Base-by-base conservation (phyloP, 2,797 vertebrate species). In the Peromyscus melanophrys region DNA sequence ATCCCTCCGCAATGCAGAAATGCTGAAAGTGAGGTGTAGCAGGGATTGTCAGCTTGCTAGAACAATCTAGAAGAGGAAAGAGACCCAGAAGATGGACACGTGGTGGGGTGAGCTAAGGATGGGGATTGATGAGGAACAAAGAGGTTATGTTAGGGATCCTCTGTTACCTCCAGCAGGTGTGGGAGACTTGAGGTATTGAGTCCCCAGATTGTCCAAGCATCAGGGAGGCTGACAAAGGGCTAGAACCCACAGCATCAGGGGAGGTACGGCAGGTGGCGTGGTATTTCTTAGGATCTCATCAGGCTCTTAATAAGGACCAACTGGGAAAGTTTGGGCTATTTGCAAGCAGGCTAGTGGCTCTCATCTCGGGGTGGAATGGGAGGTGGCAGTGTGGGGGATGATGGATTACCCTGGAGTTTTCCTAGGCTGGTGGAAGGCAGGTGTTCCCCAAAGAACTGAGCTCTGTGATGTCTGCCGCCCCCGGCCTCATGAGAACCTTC, bases 21-120 rank as follows among this genome's bases (percentile, higher is more conserved):
- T 49, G 46, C 63, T 91, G 49, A 31, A 75, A 43, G 31, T 78
- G 52, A 85, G 49, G 34, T 2, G 19, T 27, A 83, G 6, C 0
- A 25, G 49, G n/a, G 29, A 49, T 9, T 67, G 14, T 82, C 57
- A 46, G 25, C 76, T 92, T 92, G 63, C 90, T 52, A 90, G 69
- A 73, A 73, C 75, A 9, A 7, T 97, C 3, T 81, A 34, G 76
- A 93, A 90, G 61, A 46, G 10, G 46, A 73, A 57, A 17, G 77
- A 89, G 31, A 17, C 23, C 46, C 37, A 13, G 69, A 76, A 55
- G 34, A 80, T 86, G 25, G 25, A 71, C 31, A 21, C 2, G 37
- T 57, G 27, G 59, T 49, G 34, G 52, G 19, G 12, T 37, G 4
- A 1, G 25, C 6, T 31, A 55, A 21, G 14, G 17, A 37, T 71